Evolutionary conservation across 2,113 vertebrate species (phyloP).

Genomic region (Enhydra lutris): DNA sequence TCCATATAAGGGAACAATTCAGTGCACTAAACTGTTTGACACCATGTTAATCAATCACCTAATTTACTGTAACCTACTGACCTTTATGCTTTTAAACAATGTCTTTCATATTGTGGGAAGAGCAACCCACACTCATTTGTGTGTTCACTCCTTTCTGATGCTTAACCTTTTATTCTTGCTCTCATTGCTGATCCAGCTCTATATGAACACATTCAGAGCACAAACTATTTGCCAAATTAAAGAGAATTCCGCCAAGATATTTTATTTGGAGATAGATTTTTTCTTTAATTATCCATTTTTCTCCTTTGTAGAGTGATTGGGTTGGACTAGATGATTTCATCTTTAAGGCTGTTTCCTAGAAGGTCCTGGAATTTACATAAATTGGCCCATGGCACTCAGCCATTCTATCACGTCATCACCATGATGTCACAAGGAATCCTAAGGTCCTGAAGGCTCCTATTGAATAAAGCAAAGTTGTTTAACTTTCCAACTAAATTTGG

Average conservation of each 20-base stretch:
- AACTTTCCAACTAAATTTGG: slow-evolving; percentile 62
- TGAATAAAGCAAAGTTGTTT: slow-evolving; percentile 42
- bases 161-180: neutral
- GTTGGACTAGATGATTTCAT: neutral
- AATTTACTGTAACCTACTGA: neutral
- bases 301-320: neutral
- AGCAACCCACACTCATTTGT: neutral
- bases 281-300: neutral
- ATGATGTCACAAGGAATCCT: slow-evolving; percentile 32
- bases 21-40: neutral
- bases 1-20: neutral
- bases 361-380: neutral
- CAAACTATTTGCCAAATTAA: neutral
- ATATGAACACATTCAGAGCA: neutral
- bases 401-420: slow-evolving; percentile 16
- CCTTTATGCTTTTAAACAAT: neutral
- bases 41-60: neutral
- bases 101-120: neutral
- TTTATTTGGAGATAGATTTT: neutral
- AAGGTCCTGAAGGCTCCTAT: neutral
- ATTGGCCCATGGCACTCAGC: neutral
- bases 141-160: neutral
- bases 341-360: neutral
- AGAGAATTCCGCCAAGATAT: neutral
- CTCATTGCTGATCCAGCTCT: neutral